phyloP scores from a whole-genome alignment of 2,888 invertebrate genomes.

The Drosophila barbarae region DNA sequence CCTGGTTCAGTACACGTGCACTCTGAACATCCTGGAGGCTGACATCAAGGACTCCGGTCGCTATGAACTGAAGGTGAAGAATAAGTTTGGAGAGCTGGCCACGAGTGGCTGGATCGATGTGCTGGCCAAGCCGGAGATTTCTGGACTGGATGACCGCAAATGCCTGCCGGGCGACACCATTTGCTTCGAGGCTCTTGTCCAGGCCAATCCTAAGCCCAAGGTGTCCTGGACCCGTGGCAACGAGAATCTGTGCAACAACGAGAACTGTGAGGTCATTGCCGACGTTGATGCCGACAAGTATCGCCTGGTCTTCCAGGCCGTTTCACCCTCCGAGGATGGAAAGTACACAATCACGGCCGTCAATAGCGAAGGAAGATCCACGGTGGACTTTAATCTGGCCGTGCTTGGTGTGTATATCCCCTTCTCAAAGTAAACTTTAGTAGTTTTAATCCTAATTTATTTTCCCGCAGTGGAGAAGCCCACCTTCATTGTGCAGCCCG shows the following conservation, averaged over 20 bases:
- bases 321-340: conserved; percentile 87
- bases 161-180: conserved; percentile 89
- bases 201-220: conserved; percentile 93
- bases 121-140: conserved; percentile 88
- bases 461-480: conserved; percentile 85
- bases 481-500: conserved; percentile 86
- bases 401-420: conserved; percentile 84
- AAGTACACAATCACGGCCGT: conserved; percentile 88
- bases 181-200: conserved; percentile 89
- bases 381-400: conserved; percentile 85
- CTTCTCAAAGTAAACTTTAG: rapidly evolving
- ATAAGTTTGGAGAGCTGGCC: conserved; percentile 89
- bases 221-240: conserved; percentile 86
- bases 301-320: conserved; percentile 86
- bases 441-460: neutral
- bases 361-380: conserved; percentile 88
- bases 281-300: conserved; percentile 79
- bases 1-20: conserved; percentile 89
- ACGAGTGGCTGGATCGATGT: conserved; percentile 89
- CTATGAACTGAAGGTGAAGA: conserved; percentile 89
- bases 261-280: conserved; percentile 80
- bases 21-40: conserved; percentile 81
- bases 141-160: conserved; percentile 86
- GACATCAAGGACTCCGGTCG: conserved; percentile 89
- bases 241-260: conserved; percentile 79